Evolutionary conservation across 2,113 vertebrate species (phyloP).

Genomic region (Nothoprocta perdicaria): DNA sequence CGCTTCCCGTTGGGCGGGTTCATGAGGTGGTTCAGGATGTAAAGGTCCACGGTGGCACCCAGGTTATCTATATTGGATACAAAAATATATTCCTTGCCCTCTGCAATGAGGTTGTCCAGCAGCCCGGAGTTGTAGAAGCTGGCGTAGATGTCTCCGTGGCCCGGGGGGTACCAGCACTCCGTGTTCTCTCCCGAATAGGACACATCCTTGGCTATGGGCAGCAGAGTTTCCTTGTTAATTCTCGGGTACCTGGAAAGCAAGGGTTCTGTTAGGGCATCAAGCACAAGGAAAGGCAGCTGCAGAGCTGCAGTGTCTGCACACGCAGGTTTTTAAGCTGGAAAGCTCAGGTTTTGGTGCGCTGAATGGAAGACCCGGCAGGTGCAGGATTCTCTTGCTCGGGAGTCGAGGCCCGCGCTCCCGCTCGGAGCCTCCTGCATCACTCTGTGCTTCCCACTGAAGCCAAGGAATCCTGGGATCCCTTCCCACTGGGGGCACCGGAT

Average conservation of each 20-base stretch:
- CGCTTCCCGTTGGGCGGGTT: constrained; percentile 88
- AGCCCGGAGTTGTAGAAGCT: constrained; percentile 94
- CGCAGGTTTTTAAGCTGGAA: neutral
- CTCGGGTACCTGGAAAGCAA: constrained; percentile 87
- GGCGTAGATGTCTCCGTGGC: constrained; percentile 94
- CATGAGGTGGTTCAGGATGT: constrained; percentile 95
- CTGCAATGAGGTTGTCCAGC: constrained; percentile 86
- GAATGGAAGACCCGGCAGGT: neutral
- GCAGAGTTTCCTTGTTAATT: constrained; percentile 95
- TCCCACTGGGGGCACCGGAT: neutral
- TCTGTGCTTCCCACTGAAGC: neutral
- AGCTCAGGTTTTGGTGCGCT: neutral
- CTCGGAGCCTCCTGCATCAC: too few relatives aligned
- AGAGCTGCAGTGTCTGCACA: neutral
- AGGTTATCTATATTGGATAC: constrained; percentile 98
- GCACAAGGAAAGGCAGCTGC: neutral
- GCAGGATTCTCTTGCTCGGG: neutral
- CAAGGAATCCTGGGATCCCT: neutral
- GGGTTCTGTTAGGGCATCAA: neutral
- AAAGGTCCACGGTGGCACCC: constrained; percentile 96
- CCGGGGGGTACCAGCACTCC: constrained; percentile 95
- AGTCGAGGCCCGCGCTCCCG: neutral
- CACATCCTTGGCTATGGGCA: constrained; percentile 89
- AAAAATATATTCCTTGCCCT: constrained; percentile 97
- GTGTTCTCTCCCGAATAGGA: constrained; percentile 86